Base-by-base conservation (phyloP, 2,797 vertebrate species). In the Meriones psammophilus region DNA sequence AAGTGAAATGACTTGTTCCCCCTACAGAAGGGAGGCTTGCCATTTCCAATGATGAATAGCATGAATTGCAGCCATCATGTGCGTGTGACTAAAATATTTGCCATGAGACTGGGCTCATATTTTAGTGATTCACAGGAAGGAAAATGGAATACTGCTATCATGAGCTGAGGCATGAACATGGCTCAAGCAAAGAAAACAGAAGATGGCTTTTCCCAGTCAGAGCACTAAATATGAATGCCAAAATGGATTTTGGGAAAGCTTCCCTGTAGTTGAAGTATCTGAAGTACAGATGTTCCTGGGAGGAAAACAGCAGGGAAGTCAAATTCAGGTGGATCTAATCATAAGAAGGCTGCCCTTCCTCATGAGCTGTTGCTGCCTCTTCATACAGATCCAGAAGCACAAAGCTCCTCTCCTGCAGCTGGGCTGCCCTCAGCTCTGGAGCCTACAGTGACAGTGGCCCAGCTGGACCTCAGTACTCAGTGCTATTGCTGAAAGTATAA, bases 331-430 rank as follows among this genome's bases (percentile, higher is more conserved):
- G 88, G 97, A 68, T 36, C 86, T 93, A 0, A 0, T 58, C 94
- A 60, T 39, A 0, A 93, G 97, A 97, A 95, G 95, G 94, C 97
- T 95, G n/a, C 74, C 79, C 97, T 1, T 93, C 96, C 95, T 95
- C 92, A 90, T 92, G 94, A 97, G 97, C 98, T 98, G 97, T 97
- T 97, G 97, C 95, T 94, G 97, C 88, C 95, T 97, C 95, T 88
- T 93, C 92, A 39, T 20, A 3, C 4, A 68, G 69, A 94, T 92
- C 94, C 97, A 98, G 94, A 96, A 97, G 96, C 81, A 96, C 78
- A n/a, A 94, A 94, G 91, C 93, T 97, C 94, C 87, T 83, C 95
- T 78, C 94, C 93, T 94, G 91, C 88, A 95, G 87, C 90, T 93
- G 94, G 30, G 1, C 68, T 8, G 58, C 81, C 58, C 96, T 97